Conservation (phyloP, 2,797 vertebrate genomes). For the Choloepus didactylus region DNA sequence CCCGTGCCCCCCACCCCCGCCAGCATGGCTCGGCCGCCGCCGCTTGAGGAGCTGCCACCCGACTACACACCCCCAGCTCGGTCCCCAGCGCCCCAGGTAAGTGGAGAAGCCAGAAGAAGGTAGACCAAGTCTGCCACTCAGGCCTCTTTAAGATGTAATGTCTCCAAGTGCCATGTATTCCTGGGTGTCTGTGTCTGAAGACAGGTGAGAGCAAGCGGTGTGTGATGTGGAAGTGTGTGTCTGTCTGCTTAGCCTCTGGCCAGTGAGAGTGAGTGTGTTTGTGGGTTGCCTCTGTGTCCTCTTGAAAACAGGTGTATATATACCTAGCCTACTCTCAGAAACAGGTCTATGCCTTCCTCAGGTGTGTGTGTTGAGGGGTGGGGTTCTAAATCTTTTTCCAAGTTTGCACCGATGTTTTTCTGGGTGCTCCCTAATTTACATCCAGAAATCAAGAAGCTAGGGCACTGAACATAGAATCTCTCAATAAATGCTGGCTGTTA, state of each 20-base stretch:
- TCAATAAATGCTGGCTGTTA: no score
- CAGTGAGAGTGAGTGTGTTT: neutral
- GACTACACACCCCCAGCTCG: slow-evolving; percentile 29
- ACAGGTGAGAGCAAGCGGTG: neutral
- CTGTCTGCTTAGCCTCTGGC: neutral
- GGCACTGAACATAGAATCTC: no score
- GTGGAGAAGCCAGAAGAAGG: neutral
- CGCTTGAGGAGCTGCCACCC: slow-evolving; percentile 66
- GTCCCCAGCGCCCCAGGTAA: slow-evolving; percentile 70
- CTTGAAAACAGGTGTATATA: neutral
- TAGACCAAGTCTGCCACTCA: neutral
- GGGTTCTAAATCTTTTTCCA: neutral
- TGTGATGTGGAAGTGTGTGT: neutral
- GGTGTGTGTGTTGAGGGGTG: neutral
- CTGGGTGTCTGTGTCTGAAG: neutral
- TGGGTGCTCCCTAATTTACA: neutral
- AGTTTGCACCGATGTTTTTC: neutral
- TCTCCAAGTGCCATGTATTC: neutral
- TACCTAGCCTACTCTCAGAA: neutral
- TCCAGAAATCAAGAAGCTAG: slow-evolving; percentile 16
- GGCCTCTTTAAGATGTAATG: neutral
- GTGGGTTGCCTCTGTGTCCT: neutral
- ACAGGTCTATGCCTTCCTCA: neutral
- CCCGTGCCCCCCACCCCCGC: slow-evolving; percentile 32
- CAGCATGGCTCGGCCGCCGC: slow-evolving; percentile 70